A percentile compares a stretch with the other conserved stretches of the same genome.
Evolutionary conservation across 2,888 invertebrate species (phyloP).

Genomic region (Agonopterix arenella): DNA sequence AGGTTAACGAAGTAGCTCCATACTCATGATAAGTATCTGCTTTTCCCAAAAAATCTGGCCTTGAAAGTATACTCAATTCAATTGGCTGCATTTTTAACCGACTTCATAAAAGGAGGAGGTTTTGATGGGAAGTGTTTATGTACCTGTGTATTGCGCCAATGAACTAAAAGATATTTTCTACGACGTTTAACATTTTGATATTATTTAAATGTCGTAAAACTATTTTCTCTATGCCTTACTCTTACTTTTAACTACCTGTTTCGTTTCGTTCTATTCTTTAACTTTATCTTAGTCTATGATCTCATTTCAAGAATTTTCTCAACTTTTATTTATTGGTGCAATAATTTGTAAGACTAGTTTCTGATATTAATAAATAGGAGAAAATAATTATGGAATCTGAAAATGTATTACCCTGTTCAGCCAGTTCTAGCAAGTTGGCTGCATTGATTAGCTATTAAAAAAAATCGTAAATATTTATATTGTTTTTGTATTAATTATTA

Average conservation of each 20-base stretch:
- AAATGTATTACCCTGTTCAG: slow-evolving; percentile 36
- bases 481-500: slow-evolving; percentile 58
- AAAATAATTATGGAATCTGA: slow-evolving; percentile 26
- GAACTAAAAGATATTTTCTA: slow-evolving; percentile 30
- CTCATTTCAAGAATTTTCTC: slow-evolving; percentile 2
- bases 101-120: too few relatives aligned
- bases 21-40: slow-evolving; percentile 40
- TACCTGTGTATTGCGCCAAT: slow-evolving; percentile 69
- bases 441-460: slow-evolving; percentile 41
- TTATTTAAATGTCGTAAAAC: neutral
- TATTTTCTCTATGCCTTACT: slow-evolving; percentile 13
- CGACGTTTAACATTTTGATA: neutral
- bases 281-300: slow-evolving; percentile 1
- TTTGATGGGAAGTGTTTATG: slow-evolving; percentile 49
- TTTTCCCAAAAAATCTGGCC: slow-evolving; percentile 49
- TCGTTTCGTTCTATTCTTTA: slow-evolving; percentile 2
- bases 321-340: slow-evolving; percentile 55
- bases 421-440: slow-evolving; percentile 36
- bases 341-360: slow-evolving; percentile 30
- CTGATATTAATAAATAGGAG: slow-evolving; percentile 25
- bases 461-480: slow-evolving; percentile 53
- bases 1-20: slow-evolving; percentile 36
- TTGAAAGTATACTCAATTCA: slow-evolving; percentile 32
- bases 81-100: slow-evolving; percentile 48
- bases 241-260: slow-evolving; percentile 5